Percentiles rank a stretch among this genome's conserved stretches.
Conservation (phyloP, 2,797 vertebrate species). For the Thamnophis elegans region DNA sequence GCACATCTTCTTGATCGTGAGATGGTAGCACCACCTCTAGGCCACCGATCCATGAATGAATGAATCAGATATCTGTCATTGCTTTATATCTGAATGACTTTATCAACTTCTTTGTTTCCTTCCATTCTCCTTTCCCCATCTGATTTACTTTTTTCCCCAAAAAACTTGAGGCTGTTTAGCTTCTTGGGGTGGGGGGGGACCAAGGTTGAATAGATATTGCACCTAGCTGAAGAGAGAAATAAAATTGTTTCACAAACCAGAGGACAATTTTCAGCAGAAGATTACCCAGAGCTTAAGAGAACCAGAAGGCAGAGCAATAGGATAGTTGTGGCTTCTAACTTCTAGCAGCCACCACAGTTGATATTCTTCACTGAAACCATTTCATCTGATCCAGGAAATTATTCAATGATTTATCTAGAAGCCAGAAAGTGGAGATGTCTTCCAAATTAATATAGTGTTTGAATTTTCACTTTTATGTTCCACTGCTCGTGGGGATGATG, state of each 20-base stretch:
- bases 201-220: background rate
- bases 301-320: background rate
- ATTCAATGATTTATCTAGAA: background rate
- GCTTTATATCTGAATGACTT: background rate
- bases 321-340: background rate
- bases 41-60: background rate
- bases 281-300: background rate
- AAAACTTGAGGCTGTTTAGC: background rate
- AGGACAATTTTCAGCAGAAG: background rate
- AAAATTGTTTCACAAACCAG: background rate
- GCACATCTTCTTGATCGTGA: too few species aligned
- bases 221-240: background rate
- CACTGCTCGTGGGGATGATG: background rate
- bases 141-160: background rate
- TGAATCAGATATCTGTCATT: background rate
- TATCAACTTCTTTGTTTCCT: background rate
- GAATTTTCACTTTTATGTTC: background rate
- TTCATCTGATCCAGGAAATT: background rate
- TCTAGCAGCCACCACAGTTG: background rate
- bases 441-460: background rate
- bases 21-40: too few species aligned
- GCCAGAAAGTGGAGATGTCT: too few species aligned
- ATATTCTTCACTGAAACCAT: background rate
- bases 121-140: background rate
- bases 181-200: background rate